Percentiles rank a stretch among this genome's conserved stretches.
phyloP scores from a whole-genome alignment of 2,113 vertebrate species.

The Sceloporus tristichus region DNA sequence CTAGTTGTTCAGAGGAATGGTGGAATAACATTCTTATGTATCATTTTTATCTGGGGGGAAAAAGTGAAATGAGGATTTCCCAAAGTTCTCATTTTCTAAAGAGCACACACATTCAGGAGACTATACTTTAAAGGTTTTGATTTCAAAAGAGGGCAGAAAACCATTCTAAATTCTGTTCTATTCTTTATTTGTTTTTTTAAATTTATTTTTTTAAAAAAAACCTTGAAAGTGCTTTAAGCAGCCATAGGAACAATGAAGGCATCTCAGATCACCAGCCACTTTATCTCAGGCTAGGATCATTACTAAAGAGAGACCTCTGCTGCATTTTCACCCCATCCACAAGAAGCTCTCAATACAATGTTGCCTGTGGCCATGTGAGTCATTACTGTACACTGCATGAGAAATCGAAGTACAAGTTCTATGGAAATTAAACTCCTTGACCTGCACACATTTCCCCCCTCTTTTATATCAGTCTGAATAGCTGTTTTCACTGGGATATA shows the following conservation, averaged over 20 bases:
- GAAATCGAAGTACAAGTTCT: conserved; percentile 70
- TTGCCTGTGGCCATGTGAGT: conserved; percentile 75
- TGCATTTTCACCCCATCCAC: conserved; percentile 56
- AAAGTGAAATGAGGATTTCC: rapidly evolving
- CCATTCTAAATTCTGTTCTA: not conserved
- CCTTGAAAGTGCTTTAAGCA: not conserved
- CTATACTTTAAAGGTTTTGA: not conserved
- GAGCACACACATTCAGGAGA: rapidly evolving
- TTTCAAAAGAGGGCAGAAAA: not conserved
- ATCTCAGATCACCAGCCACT: conserved; percentile 1
- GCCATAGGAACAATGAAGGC: not conserved
- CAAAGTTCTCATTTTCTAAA: not conserved
- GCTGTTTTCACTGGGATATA: conserved; percentile 68
- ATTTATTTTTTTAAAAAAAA: not conserved
- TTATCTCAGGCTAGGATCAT: conserved; percentile 29
- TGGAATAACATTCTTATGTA: not conserved
- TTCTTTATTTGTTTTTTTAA: not conserved
- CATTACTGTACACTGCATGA: conserved; percentile 59
- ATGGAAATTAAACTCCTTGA: conserved; percentile 78
- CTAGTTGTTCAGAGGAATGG: not conserved
- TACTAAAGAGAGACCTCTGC: conserved; percentile 18
- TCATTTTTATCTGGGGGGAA: conserved; percentile 2
- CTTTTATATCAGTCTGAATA: conserved; percentile 76
- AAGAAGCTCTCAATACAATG: conserved; percentile 54
- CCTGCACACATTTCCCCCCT: conserved; percentile 56